A percentile compares a stretch with the other conserved stretches of the same genome.
Evolutionary conservation across 2,888 invertebrate species (phyloP).

Genomic region (Ichneumoninae sp.): DNA sequence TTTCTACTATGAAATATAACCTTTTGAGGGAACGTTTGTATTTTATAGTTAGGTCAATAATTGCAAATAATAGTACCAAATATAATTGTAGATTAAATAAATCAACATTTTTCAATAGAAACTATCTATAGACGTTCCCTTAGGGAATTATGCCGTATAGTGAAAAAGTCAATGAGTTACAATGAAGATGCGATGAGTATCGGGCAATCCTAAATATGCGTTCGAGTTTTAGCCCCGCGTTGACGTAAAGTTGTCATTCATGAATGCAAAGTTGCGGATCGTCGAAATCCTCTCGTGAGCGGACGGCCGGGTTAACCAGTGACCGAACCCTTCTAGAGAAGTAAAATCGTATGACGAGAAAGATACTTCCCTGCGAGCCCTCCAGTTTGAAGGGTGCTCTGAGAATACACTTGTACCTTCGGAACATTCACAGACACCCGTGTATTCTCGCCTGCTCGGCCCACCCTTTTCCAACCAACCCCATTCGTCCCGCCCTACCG

Average conservation of each 20-base stretch:
- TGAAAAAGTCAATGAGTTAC: background rate
- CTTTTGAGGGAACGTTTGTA: too few relatives aligned
- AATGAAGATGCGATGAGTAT: background rate
- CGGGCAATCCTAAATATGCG: background rate
- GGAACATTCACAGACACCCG: conserved; percentile 27
- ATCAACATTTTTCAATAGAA: too few relatives aligned
- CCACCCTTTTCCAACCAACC: conserved; percentile 10
- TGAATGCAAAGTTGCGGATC: conserved; percentile 41
- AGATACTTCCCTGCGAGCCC: conserved; percentile 39
- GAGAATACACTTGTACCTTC: conserved; percentile 48
- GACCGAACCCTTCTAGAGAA: conserved; percentile 22
- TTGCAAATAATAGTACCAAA: too few relatives aligned
- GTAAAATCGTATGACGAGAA: conserved; percentile 45
- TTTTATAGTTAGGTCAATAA: too few relatives aligned
- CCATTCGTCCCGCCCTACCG: background rate
- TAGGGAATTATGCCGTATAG: too few relatives aligned
- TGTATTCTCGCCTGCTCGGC: conserved; percentile 7
- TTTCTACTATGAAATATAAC: too few relatives aligned
- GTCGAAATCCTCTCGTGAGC: conserved; percentile 15
- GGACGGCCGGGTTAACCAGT: background rate
- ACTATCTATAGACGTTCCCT: too few relatives aligned
- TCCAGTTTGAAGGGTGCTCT: conserved; percentile 48
- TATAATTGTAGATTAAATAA: too few relatives aligned
- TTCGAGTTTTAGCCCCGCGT: background rate
- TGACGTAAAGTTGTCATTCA: conserved; percentile 34